Evolutionary conservation across 2,888 invertebrate species (phyloP).

Genomic region (Uropetala carovei): DNA sequence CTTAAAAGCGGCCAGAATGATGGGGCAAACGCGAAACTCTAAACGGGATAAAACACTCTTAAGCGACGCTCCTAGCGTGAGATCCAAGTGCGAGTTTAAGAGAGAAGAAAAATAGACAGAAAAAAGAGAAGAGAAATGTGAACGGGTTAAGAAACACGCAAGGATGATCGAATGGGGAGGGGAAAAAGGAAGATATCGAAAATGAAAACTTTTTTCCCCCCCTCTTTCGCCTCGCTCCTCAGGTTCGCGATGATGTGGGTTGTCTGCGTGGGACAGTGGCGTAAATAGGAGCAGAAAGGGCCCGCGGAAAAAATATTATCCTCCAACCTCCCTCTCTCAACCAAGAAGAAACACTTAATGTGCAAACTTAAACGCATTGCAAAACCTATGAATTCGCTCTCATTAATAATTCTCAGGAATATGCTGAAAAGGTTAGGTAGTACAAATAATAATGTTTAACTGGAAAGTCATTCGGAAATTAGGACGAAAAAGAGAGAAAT

Average conservation of each 20-base stretch:
- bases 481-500: no score
- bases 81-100: neutral
- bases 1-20: conserved; percentile 15
- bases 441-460: no score
- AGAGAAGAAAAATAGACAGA: neutral
- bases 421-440: no score
- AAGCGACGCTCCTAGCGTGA: neutral
- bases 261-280: neutral
- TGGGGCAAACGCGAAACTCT: conserved; percentile 25
- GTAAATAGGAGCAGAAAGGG: no score
- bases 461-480: no score
- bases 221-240: neutral
- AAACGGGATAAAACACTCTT: conserved; percentile 13
- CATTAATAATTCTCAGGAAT: no score
- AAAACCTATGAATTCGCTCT: no score
- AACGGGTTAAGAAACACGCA: neutral
- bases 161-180: neutral
- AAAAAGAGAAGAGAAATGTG: conserved; percentile 1
- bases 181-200: no score
- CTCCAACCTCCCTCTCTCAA: no score
- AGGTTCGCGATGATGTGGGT: neutral
- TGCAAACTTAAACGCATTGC: no score
- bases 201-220: neutral
- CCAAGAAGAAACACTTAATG: no score
- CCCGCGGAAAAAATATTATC: no score